Evolutionary conservation across 2,113 vertebrate genomes (phyloP).

Genomic region (Tretioscincus oriximinensis): DNA sequence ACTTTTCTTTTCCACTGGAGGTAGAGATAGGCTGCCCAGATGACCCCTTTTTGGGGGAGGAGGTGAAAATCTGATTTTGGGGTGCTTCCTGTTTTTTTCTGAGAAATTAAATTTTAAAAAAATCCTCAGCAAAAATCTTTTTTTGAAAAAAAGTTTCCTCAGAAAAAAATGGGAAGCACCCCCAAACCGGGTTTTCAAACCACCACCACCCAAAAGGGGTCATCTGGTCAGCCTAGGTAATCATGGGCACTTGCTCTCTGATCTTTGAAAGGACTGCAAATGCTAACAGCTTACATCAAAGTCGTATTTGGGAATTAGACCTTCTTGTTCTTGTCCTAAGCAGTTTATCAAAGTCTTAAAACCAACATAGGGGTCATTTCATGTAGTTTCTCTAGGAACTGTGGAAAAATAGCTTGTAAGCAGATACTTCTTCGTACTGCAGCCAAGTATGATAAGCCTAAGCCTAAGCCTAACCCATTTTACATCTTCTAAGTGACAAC

Average conservation of each 20-base stretch:
- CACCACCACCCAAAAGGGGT: too few species aligned
- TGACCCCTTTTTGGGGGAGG: too few species aligned
- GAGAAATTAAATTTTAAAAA: too few species aligned
- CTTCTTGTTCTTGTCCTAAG: background rate
- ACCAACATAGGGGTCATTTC: background rate
- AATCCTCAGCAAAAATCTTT: too few species aligned
- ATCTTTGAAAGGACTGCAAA: background rate
- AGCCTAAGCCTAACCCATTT: too few species aligned
- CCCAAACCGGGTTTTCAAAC: too few species aligned
- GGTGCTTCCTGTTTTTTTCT: too few species aligned
- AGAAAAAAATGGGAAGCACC: too few species aligned
- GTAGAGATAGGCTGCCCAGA: too few species aligned
- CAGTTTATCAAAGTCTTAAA: background rate
- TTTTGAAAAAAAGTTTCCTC: too few species aligned
- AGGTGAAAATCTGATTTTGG: too few species aligned
- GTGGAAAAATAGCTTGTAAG: background rate
- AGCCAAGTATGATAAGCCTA: background rate
- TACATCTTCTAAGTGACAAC: background rate
- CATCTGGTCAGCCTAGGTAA: too few species aligned
- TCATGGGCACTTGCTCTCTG: background rate
- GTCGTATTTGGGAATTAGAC: background rate
- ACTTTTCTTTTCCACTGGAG: background rate
- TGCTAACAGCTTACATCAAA: background rate
- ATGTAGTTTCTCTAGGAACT: background rate
- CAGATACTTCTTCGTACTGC: background rate